Percentiles rank a stretch among this genome's conserved stretches.
These are phyloP conservation scores for Marisa cornuarietis DNA, from an alignment of 1,140 invertebrate genomes.

Conservation along the genomic window DNA sequence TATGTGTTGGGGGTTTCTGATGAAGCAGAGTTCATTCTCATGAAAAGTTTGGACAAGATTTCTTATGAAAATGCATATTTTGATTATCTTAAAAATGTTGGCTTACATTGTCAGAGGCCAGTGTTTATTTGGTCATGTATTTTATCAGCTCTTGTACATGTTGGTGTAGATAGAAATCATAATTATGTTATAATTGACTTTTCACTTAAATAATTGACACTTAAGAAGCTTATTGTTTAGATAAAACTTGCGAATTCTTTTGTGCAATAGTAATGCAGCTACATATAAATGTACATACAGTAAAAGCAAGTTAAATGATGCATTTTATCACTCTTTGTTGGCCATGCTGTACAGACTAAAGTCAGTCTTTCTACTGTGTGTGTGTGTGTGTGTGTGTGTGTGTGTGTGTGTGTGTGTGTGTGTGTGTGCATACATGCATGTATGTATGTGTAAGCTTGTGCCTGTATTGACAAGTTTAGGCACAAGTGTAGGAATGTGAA, in stretches of 20 bases:
- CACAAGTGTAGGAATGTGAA: neutral
- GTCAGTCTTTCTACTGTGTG: slow-evolving; percentile 5
- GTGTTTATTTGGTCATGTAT: too few species aligned
- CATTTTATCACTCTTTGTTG: neutral
- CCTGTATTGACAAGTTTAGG: neutral
- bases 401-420: slow-evolving; percentile 13
- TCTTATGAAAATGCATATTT: too few species aligned
- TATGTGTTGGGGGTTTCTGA: too few species aligned
- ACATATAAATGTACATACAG: neutral
- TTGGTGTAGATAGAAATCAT: too few species aligned
- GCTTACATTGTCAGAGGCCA: too few species aligned
- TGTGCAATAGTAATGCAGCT: neutral
- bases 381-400: neutral
- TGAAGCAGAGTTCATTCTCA: too few species aligned
- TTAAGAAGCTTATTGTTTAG: neutral
- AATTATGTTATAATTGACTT: too few species aligned
- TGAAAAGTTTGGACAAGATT: too few species aligned
- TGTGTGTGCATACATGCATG: neutral
- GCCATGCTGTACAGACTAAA: neutral
- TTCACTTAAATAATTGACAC: neutral
- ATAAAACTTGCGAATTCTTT: neutral
- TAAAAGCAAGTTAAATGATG: neutral
- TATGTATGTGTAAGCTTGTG: neutral
- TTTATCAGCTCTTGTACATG: too few species aligned
- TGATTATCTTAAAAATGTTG: too few species aligned